Evolutionary conservation across 2,113 vertebrate genomes (phyloP).

Genomic region (Platichthys flesus): DNA sequence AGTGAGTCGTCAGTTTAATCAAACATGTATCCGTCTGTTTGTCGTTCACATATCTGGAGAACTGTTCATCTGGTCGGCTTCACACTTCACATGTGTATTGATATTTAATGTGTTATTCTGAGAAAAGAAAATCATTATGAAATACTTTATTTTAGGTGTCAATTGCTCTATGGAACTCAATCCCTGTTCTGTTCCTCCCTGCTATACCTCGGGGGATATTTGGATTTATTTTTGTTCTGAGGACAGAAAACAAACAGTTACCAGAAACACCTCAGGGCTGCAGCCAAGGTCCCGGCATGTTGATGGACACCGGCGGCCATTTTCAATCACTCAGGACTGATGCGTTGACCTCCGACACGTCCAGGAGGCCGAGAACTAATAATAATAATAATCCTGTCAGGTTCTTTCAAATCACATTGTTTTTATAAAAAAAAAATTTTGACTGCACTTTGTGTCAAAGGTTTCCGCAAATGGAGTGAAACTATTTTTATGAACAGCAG

Average conservation of each 20-base stretch:
- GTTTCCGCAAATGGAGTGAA: background rate
- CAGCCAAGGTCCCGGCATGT: background rate
- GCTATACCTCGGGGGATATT: background rate
- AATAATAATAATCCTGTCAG: background rate
- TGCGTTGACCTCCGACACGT: background rate
- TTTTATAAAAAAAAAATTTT: too few species aligned
- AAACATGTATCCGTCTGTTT: too few species aligned
- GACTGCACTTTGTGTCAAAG: background rate
- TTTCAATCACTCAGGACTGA: background rate
- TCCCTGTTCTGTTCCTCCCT: too few species aligned
- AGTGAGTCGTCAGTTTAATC: background rate
- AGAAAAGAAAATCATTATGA: too few species aligned
- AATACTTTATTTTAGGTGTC: too few species aligned
- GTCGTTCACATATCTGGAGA: too few species aligned
- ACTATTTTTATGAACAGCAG: background rate
- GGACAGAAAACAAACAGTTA: background rate
- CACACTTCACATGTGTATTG: too few species aligned
- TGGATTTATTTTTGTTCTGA: background rate
- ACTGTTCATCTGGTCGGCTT: too few species aligned
- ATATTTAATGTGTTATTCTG: too few species aligned
- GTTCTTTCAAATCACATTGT: too few species aligned
- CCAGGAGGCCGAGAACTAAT: background rate
- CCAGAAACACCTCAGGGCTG: conserved; percentile 7
- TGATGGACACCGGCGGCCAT: background rate
- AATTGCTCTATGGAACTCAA: too few species aligned